These are phyloP conservation scores for Folsomia candida DNA, from an alignment of 2,888 invertebrate genomes.

Conservation along the genomic window DNA sequence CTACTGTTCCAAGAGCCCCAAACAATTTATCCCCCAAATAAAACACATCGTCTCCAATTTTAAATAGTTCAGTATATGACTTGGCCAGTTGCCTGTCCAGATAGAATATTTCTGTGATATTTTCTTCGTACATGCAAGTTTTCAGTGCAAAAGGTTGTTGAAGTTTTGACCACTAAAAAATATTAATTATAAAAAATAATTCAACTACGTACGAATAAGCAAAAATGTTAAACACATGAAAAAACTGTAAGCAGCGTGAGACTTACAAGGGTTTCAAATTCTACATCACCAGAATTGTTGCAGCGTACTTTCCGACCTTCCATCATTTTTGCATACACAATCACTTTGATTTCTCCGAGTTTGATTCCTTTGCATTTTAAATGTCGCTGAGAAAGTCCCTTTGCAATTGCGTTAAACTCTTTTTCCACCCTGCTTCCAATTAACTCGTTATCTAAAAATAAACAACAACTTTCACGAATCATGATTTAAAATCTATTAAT, in stretches of 20 bases:
- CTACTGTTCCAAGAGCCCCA: constrained; percentile 41
- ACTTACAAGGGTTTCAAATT: constrained; percentile 62
- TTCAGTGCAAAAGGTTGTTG: constrained; percentile 69
- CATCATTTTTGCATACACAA: constrained; percentile 69
- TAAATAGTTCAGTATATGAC: constrained; percentile 38
- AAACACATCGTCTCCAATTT: constrained; percentile 43
- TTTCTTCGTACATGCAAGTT: constrained; percentile 61
- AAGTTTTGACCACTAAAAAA: constrained; percentile 63
- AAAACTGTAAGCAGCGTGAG: too few relatives aligned
- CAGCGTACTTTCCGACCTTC: constrained; percentile 67
- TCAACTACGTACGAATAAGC: not conserved
- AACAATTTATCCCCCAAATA: constrained; percentile 39
- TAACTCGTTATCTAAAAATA: constrained; percentile 30
- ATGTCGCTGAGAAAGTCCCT: constrained; percentile 53
- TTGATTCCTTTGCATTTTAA: constrained; percentile 74
- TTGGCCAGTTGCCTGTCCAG: constrained; percentile 36
- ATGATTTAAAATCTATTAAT: not conserved
- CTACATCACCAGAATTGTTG: constrained; percentile 62
- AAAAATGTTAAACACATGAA: too few relatives aligned
- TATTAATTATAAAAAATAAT: constrained; percentile 11
- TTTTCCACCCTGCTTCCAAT: constrained; percentile 28
- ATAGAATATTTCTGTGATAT: constrained; percentile 41
- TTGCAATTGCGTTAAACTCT: constrained; percentile 34
- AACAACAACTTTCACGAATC: not conserved
- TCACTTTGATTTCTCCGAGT: constrained; percentile 63